phyloP scores from a whole-genome alignment of 2,797 vertebrate species.

The Decapterus maruadsi region DNA sequence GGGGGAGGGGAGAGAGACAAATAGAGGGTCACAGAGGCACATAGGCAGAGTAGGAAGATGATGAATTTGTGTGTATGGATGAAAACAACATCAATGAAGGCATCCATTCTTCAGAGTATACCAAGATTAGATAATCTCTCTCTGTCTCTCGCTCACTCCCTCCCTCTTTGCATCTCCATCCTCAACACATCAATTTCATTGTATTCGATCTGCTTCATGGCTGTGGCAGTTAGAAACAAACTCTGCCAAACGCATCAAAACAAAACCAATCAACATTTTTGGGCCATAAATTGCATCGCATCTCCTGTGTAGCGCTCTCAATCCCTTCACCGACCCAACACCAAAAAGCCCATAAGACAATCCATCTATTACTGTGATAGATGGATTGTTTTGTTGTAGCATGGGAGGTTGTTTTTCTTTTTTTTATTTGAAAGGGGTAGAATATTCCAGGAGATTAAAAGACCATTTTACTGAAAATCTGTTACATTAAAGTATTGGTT shows the following conservation, averaged over 20 bases:
- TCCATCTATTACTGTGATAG: constrained; percentile 31
- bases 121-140: constrained; percentile 55
- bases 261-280: constrained; percentile 62
- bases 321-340: constrained; percentile 13
- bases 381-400: constrained; percentile 44
- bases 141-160: neutral
- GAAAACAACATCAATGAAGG: constrained; percentile 56
- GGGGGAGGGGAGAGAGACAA: neutral
- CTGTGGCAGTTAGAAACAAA: constrained; percentile 40
- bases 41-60: constrained; percentile 16
- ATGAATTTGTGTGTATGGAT: constrained; percentile 51
- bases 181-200: constrained; percentile 47
- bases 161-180: constrained; percentile 34
- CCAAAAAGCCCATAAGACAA: constrained; percentile 12
- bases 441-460: constrained; percentile 45
- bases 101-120: constrained; percentile 54
- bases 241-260: constrained; percentile 58
- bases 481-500: constrained; percentile 17
- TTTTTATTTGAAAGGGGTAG: neutral
- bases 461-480: constrained; percentile 39
- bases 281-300: constrained; percentile 55
- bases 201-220: constrained; percentile 28
- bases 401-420: constrained; percentile 21
- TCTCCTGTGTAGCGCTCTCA: constrained; percentile 3
- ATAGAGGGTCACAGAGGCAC: constrained; percentile 10